Conservation (phyloP, 2,113 vertebrate species). For the Marmota monax region DNA sequence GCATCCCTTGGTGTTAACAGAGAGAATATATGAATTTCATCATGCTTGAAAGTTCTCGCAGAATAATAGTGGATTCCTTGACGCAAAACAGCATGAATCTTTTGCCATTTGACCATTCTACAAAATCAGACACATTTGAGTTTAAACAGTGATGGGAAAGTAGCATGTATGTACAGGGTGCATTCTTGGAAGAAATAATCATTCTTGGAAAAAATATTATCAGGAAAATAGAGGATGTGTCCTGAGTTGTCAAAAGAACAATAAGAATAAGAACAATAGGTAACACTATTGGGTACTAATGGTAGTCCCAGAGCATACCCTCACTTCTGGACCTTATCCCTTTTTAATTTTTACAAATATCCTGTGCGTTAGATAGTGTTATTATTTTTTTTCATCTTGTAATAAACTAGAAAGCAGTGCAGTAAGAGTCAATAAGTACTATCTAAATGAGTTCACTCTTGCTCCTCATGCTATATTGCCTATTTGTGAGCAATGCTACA, state of each 20-base stretch:
- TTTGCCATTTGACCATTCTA: not conserved
- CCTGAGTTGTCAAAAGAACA: not conserved
- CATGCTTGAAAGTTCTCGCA: not conserved
- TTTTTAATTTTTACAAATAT: not conserved
- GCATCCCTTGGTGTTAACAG: not conserved
- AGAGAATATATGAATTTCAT: not conserved
- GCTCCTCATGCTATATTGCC: accelerated
- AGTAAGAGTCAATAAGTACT: not conserved
- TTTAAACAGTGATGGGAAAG: not conserved
- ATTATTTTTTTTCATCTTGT: not conserved
- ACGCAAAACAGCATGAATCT: not conserved
- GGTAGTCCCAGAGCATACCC: not conserved
- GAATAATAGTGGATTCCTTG: not conserved
- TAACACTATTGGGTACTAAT: not conserved
- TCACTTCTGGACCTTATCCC: not conserved
- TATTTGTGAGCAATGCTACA: accelerated
- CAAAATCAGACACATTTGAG: not conserved
- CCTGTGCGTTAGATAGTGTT: not conserved
- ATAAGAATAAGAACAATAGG: not conserved
- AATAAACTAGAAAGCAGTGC: not conserved
- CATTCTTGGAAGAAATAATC: not conserved
- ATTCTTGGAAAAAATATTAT: not conserved
- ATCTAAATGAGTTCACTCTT: not conserved
- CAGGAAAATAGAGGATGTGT: not conserved
- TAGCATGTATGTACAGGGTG: not conserved